phyloP scores from a whole-genome alignment of 2,797 vertebrate species.

The Adrianichthys oophorus region DNA sequence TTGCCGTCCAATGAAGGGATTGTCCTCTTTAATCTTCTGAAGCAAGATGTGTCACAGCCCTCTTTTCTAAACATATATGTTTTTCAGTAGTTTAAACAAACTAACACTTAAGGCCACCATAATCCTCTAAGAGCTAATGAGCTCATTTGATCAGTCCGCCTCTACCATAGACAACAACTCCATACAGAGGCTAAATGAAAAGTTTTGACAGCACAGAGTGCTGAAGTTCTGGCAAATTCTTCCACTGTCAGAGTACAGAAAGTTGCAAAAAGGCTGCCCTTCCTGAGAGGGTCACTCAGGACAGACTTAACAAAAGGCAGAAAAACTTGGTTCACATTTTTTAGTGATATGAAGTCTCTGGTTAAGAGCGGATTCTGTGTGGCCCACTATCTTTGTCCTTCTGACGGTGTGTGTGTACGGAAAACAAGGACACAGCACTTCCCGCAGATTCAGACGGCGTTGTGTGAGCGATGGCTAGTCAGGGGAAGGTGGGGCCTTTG shows the following conservation, averaged over 20 bases:
- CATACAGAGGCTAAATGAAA: constrained; percentile 5
- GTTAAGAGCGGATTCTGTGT: constrained; percentile 56
- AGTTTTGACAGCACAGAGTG: background rate
- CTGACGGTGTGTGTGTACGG: constrained; percentile 15
- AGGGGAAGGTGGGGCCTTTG: constrained; percentile 52
- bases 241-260: background rate
- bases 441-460: constrained; percentile 55
- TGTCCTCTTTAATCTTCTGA: constrained; percentile 47
- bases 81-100: constrained; percentile 56
- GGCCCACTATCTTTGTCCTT: constrained; percentile 25
- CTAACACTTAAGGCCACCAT: constrained; percentile 23
- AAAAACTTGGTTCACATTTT: too few species aligned
- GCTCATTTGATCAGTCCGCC: constrained; percentile 30
- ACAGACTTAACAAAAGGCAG: too few species aligned
- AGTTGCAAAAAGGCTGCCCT: background rate
- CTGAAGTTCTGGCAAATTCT: background rate
- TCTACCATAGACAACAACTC: constrained; percentile 20
- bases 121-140: constrained; percentile 51
- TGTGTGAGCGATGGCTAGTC: constrained; percentile 47
- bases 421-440: constrained; percentile 48
- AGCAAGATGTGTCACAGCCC: constrained; percentile 27
- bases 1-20: constrained; percentile 32
- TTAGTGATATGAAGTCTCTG: constrained; percentile 10
- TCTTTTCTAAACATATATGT: constrained; percentile 67
- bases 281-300: too few species aligned